Evolutionary conservation across 2,888 invertebrate species (phyloP).

Genomic region (Eledone cirrhosa): DNA sequence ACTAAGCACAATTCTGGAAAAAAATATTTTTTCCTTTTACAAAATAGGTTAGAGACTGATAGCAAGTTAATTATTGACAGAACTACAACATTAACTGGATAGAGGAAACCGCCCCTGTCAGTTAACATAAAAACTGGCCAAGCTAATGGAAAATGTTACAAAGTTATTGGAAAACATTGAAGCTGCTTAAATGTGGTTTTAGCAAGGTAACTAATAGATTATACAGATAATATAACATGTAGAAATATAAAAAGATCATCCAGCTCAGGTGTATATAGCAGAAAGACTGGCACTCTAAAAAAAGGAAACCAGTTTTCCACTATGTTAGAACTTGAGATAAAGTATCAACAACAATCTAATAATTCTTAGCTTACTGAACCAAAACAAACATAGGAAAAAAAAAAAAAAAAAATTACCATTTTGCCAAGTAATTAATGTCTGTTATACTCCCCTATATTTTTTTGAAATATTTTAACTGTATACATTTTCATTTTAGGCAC

Average conservation of each 20-base stretch:
- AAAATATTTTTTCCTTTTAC: neutral
- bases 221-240: neutral
- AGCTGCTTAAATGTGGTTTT: constrained; percentile 15
- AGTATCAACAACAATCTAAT: too few species aligned
- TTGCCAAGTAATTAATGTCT: neutral
- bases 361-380: neutral
- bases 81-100: constrained; percentile 19
- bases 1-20: neutral
- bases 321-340: neutral
- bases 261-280: neutral
- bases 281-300: neutral
- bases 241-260: neutral
- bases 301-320: neutral
- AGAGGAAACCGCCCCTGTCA: neutral
- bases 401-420: neutral
- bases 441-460: neutral
- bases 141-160: constrained; percentile 21
- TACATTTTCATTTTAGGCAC: constrained; percentile 16
- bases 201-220: constrained; percentile 20
- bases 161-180: neutral
- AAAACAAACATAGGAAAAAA: neutral
- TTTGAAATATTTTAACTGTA: neutral
- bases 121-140: constrained; percentile 8
- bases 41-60: neutral
- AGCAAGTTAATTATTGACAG: constrained; percentile 17